These are phyloP conservation scores for Bilobella aurantiaca DNA, from an alignment of 1,140 invertebrate species.

Conservation along the genomic window DNA sequence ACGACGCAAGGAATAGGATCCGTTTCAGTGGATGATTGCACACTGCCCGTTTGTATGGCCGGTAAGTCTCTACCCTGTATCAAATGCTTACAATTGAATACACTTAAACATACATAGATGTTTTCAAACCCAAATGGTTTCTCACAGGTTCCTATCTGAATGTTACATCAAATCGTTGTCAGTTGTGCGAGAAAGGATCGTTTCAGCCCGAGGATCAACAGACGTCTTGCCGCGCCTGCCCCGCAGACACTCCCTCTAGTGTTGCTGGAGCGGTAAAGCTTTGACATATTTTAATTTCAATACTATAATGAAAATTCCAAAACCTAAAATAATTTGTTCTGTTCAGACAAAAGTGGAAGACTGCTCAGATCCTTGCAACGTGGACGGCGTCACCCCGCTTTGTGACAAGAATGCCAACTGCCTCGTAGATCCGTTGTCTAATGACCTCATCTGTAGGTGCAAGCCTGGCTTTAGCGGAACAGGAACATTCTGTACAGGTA, in stretches of 20 bases:
- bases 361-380: conserved; percentile 83
- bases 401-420: conserved; percentile 84
- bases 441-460: conserved; percentile 83
- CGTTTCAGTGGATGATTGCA: conserved; percentile 77
- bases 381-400: conserved; percentile 61
- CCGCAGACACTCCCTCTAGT: conserved; percentile 83
- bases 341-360: conserved; percentile 63
- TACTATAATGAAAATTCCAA: background rate
- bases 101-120: no score
- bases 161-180: conserved; percentile 69
- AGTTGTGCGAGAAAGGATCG: conserved; percentile 78
- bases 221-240: conserved; percentile 74
- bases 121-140: background rate
- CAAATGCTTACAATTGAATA: no score
- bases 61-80: conserved; percentile 42
- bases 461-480: conserved; percentile 87
- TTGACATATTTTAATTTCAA: background rate
- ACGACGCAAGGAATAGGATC: conserved; percentile 77
- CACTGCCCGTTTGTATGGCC: conserved; percentile 71
- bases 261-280: conserved; percentile 61
- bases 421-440: conserved; percentile 68
- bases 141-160: conserved; percentile 67
- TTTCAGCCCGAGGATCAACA: conserved; percentile 88
- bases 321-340: conserved; percentile 12
- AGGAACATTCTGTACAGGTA: conserved; percentile 61